A percentile compares a stretch with the other conserved stretches of the same genome.
phyloP scores from a whole-genome alignment of 2,113 vertebrate species.

The Upupa epops region DNA sequence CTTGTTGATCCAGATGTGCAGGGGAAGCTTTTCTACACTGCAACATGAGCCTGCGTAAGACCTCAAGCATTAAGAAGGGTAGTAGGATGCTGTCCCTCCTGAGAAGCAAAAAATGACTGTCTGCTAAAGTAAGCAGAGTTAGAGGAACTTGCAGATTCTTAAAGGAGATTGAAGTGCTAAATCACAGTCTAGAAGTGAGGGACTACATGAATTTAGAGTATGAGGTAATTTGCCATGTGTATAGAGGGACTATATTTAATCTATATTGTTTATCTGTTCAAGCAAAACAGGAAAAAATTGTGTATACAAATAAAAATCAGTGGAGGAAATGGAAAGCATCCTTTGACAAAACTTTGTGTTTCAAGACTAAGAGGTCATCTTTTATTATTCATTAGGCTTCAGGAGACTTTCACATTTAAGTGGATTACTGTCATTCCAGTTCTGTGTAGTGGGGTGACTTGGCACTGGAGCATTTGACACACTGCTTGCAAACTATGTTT shows the following conservation, averaged over 20 bases:
- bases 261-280: neutral
- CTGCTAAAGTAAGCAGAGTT: neutral
- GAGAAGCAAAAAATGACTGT: neutral
- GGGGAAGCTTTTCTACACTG: fast-evolving
- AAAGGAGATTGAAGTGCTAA: neutral
- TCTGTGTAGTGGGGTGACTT: conserved; percentile 7
- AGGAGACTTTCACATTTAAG: conserved; percentile 50
- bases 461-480: neutral
- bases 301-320: neutral
- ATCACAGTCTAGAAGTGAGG: neutral
- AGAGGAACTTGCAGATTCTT: neutral
- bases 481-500: neutral
- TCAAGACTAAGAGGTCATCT: conserved; percentile 19
- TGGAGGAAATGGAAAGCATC: fast-evolving
- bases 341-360: conserved; percentile 8
- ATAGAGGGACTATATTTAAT: neutral
- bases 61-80: neutral
- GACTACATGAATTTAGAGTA: neutral
- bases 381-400: conserved; percentile 50
- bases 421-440: conserved; percentile 59
- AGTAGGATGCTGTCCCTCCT: neutral
- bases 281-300: neutral
- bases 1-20: fast-evolving
- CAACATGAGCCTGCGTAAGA: fast-evolving
- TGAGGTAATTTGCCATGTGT: neutral